These are phyloP conservation scores for Dallia pectoralis DNA, from an alignment of 2,797 vertebrate genomes.

Conservation along the genomic window DNA sequence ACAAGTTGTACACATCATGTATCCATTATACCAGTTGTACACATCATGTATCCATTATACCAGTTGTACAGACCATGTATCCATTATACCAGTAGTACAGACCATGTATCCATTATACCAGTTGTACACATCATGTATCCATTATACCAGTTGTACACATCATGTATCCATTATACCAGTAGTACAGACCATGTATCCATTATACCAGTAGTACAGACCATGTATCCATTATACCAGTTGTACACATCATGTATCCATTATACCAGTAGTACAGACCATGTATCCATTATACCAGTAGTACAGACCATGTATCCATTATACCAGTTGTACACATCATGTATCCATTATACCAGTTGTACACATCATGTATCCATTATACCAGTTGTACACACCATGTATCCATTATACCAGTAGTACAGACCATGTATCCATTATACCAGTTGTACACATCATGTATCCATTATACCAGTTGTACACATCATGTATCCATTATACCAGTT, in stretches of 20 bases:
- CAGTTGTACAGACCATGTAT: slow-evolving; percentile 80
- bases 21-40: slow-evolving; percentile 83
- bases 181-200: slow-evolving; percentile 28
- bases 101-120: slow-evolving; percentile 74
- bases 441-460: not conserved
- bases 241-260: slow-evolving; percentile 23
- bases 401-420: too few relatives aligned
- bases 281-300: slow-evolving; percentile 73
- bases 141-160: slow-evolving; percentile 89
- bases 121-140: slow-evolving; percentile 69
- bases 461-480: not conserved
- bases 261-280: too few relatives aligned
- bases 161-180: slow-evolving; percentile 70
- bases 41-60: slow-evolving; percentile 67
- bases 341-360: slow-evolving; percentile 84
- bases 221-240: slow-evolving; percentile 80
- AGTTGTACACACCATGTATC: slow-evolving; percentile 77
- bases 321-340: slow-evolving; percentile 85
- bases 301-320: slow-evolving; percentile 59
- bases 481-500: too few relatives aligned
- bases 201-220: too few relatives aligned
- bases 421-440: slow-evolving; percentile 33
- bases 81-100: slow-evolving; percentile 79
- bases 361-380: slow-evolving; percentile 70
- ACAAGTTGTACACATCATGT: too few relatives aligned